These are phyloP conservation scores for Ceraclea dissimilis DNA, from an alignment of 2,888 invertebrate species.

Conservation along the genomic window DNA sequence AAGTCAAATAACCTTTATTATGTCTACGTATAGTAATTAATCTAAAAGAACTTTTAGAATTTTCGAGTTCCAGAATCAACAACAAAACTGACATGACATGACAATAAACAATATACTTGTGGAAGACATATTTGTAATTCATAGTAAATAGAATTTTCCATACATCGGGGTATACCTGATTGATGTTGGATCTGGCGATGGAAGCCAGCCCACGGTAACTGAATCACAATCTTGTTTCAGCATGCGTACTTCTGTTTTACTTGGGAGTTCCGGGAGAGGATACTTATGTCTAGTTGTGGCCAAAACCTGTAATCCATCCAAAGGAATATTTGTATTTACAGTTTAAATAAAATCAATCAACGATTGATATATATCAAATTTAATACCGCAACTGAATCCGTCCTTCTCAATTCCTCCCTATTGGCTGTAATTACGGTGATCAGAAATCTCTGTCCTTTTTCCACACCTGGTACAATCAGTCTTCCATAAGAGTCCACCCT, in stretches of 20 bases:
- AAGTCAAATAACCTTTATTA: no score
- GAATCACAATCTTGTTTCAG: conserved; percentile 44
- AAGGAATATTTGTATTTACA: no score
- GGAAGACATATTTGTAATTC: no score
- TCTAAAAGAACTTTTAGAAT: no score
- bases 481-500: conserved; percentile 41
- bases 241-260: conserved; percentile 43
- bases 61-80: no score
- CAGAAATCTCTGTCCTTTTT: conserved; percentile 40
- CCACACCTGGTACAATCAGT: conserved; percentile 34
- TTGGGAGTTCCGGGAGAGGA: conserved; percentile 49
- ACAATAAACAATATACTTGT: no score
- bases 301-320: conserved; percentile 41
- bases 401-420: conserved; percentile 42
- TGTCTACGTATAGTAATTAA: no score
- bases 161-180: no score
- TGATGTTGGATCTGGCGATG: conserved; percentile 41
- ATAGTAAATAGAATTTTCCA: no score
- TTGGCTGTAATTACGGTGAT: conserved; percentile 44
- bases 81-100: no score
- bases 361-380: not conserved
- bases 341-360: not conserved
- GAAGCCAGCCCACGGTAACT: conserved; percentile 51
- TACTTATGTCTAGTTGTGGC: conserved; percentile 41
- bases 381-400: conserved; percentile 44